Evolutionary conservation across 2,888 invertebrate genomes (phyloP), one percentile per base, ranked within the genome.

Genomic region (Tetrapedia diversipes): DNA sequence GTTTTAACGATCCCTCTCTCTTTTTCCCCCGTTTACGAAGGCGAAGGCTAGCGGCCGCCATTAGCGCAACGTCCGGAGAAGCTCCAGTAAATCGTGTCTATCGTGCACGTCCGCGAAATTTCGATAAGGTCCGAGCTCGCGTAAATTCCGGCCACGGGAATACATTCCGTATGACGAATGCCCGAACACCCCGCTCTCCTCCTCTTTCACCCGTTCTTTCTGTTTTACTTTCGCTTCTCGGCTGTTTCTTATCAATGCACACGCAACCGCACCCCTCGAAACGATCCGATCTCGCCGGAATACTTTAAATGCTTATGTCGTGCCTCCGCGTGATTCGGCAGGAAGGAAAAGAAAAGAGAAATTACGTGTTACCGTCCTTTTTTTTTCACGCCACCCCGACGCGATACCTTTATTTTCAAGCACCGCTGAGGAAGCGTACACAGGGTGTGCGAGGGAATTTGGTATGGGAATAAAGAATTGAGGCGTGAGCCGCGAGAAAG

Each of bases 241-340:
- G 63, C 75, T 34, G 16, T 72, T 41, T 19, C 80, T 85, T 83
- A 85, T 85, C 85, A 80, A 85, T 83, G 85, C 84, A 86, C 84
- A 86, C 79, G 86, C 85, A 79, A 85, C 76, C 68, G 69, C 64
- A 64, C 70, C 61, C 65, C 77, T 69, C 73, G 64, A 27, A 67
- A 75, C 81, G 74, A 85, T 83, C 77, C 66, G 77, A 77, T 85
- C 77, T 57, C 24, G 29, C 11, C 54, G 16, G 82, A 84, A 86
- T 86, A 80, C 76, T 83, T 85, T 80, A 75, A 83, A 85, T 59
- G 76, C 70, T 60, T 70, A 39, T 76, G 73, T 65, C 79, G 79
- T 76, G 83, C 73, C 64, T 32, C 43, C 37, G 70, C 57, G 72
- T 78, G 73, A 81, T 84, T 77, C 65, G 59, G 32, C 32, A 10